Percentiles rank a stretch among this genome's conserved stretches.
Conservation (phyloP, 1,140 invertebrate genomes). For the Venustaconcha ellipsiformis region DNA sequence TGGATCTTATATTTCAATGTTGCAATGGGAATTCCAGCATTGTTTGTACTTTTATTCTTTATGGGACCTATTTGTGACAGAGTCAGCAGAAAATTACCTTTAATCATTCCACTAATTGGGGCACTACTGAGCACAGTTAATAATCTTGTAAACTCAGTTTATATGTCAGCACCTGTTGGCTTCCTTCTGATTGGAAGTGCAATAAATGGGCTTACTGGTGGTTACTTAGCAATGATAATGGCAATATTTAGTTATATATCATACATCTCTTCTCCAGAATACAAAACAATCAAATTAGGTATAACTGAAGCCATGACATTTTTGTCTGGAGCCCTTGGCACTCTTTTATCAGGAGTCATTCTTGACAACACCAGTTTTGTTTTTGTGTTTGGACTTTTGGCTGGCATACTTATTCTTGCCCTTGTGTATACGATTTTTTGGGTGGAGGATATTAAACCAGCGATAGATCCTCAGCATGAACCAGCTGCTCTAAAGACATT, state of each 20-base stretch:
- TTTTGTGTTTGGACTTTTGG: conserved; percentile 62
- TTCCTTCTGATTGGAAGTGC: conserved; percentile 66
- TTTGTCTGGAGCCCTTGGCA: conserved; percentile 69
- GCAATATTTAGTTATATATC: conserved; percentile 90
- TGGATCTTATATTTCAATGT: conserved; percentile 67
- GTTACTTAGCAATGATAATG: conserved; percentile 91
- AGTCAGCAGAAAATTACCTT: conserved; percentile 85
- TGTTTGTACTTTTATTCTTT: conserved; percentile 65
- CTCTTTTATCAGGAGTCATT: conserved; percentile 67
- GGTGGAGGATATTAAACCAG: conserved; percentile 50
- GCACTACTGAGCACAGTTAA: conserved; percentile 83
- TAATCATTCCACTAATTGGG: conserved; percentile 85
- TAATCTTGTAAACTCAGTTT: conserved; percentile 80
- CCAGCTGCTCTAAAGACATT: background rate
- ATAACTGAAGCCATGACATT: conserved; percentile 78
- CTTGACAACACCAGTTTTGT: conserved; percentile 61
- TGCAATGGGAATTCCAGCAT: conserved; percentile 67
- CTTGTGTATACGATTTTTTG: conserved; percentile 66
- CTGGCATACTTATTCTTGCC: conserved; percentile 52
- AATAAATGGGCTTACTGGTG: conserved; percentile 77
- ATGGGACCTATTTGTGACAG: conserved; percentile 78
- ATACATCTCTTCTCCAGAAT: conserved; percentile 84
- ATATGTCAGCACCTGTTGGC: conserved; percentile 49
- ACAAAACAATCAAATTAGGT: conserved; percentile 84
- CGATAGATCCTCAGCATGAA: background rate